These are phyloP conservation scores for Coptotermes formosanus DNA, from an alignment of 1,140 invertebrate species.

Conservation along the genomic window DNA sequence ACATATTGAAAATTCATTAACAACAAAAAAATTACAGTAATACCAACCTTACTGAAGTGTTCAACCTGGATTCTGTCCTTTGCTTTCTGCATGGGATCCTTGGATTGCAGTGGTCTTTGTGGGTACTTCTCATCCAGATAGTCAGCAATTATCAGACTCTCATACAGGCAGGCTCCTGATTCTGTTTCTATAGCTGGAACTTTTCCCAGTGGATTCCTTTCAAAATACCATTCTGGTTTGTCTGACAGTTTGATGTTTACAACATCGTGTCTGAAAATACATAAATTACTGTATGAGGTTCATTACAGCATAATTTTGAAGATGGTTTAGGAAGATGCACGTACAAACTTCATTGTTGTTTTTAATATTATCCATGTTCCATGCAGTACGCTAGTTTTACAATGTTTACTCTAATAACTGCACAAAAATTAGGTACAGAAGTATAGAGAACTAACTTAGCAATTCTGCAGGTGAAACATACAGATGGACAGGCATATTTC, in stretches of 20 bases:
- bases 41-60: slow-evolving; percentile 54
- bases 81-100: slow-evolving; percentile 73
- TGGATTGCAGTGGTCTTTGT: slow-evolving; percentile 62
- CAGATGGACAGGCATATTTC: no score
- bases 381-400: no score
- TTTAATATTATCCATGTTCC: no score
- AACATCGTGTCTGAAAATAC: slow-evolving; percentile 67
- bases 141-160: slow-evolving; percentile 79
- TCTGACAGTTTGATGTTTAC: slow-evolving; percentile 78
- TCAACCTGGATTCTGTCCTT: slow-evolving; percentile 78
- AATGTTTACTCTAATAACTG: no score
- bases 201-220: slow-evolving; percentile 71
- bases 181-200: slow-evolving; percentile 78
- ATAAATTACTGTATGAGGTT: not conserved
- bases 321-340: no score
- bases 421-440: no score
- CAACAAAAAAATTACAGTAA: no score
- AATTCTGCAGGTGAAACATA: no score
- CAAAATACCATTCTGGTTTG: slow-evolving; percentile 82
- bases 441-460: no score
- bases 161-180: slow-evolving; percentile 63
- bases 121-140: slow-evolving; percentile 82
- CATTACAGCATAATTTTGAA: not conserved
- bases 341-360: no score
- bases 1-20: no score